Percentiles rank a stretch among this genome's conserved stretches.
phyloP scores from a whole-genome alignment of 1,140 invertebrate species.

The Cotesia typhae region DNA sequence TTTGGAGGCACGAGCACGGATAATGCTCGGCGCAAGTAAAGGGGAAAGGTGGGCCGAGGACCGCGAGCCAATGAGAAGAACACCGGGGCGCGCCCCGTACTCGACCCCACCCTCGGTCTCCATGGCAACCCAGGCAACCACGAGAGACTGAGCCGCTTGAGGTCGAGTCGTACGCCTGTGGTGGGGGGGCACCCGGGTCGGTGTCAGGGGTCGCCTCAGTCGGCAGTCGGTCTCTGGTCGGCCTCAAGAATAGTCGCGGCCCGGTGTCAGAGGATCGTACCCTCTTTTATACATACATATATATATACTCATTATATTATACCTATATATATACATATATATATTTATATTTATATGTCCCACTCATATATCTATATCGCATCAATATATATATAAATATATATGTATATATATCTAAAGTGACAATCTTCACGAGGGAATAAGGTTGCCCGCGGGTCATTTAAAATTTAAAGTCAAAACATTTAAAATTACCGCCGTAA shows the following conservation, averaged over 20 bases:
- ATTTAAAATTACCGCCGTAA: no score
- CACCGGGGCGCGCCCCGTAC: slow-evolving; percentile 60
- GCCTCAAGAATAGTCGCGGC: slow-evolving; percentile 62
- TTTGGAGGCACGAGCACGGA: slow-evolving; percentile 18
- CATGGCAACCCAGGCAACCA: slow-evolving; percentile 61
- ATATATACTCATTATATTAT: no score
- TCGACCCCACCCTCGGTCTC: slow-evolving; percentile 64
- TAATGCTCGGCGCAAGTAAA: slow-evolving; percentile 34
- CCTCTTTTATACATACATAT: slow-evolving; percentile 11
- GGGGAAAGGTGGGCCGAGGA: slow-evolving; percentile 44
- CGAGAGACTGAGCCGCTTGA: slow-evolving; percentile 55
- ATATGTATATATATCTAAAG: slow-evolving; percentile 15
- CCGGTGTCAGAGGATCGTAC: slow-evolving; percentile 42
- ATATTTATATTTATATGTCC: no score
- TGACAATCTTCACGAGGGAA: no score
- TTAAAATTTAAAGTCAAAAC: no score
- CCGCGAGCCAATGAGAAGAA: slow-evolving; percentile 60
- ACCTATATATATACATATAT: no score
- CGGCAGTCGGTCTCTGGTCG: slow-evolving; percentile 65
- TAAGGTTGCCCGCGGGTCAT: no score
- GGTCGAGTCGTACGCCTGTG: slow-evolving; percentile 45
- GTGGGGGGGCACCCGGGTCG: slow-evolving; percentile 60
- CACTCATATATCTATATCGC: no score
- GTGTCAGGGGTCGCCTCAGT: slow-evolving; percentile 64
- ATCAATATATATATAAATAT: no score